Evolutionary conservation across 2,888 invertebrate species (phyloP).

Genomic region (Cylindroiulus punctatus): DNA sequence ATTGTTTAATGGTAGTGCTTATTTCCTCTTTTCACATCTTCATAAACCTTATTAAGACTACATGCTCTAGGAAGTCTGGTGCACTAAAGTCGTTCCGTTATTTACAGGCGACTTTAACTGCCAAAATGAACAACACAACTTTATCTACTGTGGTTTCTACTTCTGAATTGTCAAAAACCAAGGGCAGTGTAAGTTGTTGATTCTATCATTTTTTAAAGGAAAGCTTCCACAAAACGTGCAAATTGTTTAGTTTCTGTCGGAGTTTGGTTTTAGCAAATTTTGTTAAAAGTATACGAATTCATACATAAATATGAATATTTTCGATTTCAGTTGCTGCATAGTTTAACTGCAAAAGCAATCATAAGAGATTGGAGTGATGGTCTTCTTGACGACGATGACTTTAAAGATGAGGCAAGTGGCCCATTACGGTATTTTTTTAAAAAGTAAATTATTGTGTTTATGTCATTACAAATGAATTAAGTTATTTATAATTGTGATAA

Average conservation of each 20-base stretch:
- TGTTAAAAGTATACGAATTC: too few species aligned
- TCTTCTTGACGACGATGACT: constrained; percentile 38
- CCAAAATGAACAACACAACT: constrained; percentile 44
- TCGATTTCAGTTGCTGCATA: constrained; percentile 52
- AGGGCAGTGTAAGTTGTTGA: constrained; percentile 44
- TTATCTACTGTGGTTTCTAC: constrained; percentile 56
- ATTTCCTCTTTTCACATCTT: background rate
- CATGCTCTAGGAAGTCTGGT: background rate
- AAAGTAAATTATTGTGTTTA: too few species aligned
- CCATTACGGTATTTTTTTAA: background rate
- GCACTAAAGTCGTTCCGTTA: background rate
- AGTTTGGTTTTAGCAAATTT: background rate
- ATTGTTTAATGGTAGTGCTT: constrained; percentile 55
- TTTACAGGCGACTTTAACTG: constrained; percentile 54
- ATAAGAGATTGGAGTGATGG: constrained; percentile 56
- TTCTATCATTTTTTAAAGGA: background rate
- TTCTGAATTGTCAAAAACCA: constrained; percentile 55
- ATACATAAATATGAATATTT: background rate
- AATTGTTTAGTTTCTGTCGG: background rate
- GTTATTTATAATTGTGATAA: too few species aligned
- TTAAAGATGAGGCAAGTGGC: constrained; percentile 50
- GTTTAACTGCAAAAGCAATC: constrained; percentile 55
- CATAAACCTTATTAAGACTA: background rate
- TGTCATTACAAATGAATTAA: too few species aligned
- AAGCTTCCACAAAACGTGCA: background rate